phyloP scores from a whole-genome alignment of 2,113 vertebrate genomes.

The Spilogale gracilis region DNA sequence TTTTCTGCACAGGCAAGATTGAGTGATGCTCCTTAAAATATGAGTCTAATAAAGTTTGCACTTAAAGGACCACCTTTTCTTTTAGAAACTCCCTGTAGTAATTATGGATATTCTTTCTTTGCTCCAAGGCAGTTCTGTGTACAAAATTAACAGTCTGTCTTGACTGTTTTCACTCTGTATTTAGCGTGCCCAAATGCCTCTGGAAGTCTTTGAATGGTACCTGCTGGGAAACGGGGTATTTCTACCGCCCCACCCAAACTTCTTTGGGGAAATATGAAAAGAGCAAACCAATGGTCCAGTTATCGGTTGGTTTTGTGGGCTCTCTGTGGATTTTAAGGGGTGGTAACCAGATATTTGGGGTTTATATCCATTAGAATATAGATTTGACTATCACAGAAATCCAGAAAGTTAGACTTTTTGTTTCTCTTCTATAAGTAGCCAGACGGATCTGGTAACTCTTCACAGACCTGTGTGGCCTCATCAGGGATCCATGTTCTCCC shows the following conservation, averaged over 20 bases:
- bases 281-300: background rate
- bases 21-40: constrained; percentile 54
- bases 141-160: constrained; percentile 63
- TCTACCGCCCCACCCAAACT: background rate
- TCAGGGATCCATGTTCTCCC: background rate
- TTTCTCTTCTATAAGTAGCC: background rate
- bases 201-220: background rate
- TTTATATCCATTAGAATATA: background rate
- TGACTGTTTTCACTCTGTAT: background rate
- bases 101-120: background rate
- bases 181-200: background rate
- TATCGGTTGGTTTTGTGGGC: background rate
- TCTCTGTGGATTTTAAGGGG: background rate
- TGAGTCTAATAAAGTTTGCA: constrained; percentile 31
- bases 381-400: background rate
- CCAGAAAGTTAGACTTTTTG: background rate
- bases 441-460: background rate
- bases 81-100: constrained; percentile 29
- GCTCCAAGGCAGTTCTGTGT: background rate
- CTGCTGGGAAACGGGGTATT: background rate
- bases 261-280: background rate
- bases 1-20: constrained; percentile 14
- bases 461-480: background rate
- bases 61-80: constrained; percentile 17
- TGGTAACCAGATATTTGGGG: background rate